These are phyloP conservation scores for Anastrepha ludens DNA, from an alignment of 1,140 invertebrate genomes.

Conservation along the genomic window DNA sequence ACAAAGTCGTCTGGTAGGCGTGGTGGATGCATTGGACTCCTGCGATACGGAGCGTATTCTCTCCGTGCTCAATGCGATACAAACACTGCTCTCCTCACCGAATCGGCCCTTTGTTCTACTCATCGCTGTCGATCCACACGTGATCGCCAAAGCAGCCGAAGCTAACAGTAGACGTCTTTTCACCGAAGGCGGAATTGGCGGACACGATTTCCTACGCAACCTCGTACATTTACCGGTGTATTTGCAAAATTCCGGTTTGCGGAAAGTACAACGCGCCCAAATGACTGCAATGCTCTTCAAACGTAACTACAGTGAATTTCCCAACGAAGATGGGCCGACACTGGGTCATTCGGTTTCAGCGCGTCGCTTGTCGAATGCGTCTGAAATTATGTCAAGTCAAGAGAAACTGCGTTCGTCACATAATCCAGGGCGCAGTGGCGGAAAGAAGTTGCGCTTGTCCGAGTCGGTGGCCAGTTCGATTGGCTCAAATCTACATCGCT, in stretches of 20 bases:
- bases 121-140: conserved; percentile 96
- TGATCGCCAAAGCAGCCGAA: conserved; percentile 97
- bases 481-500: conserved; percentile 88
- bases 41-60: conserved; percentile 98
- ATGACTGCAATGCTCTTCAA: conserved; percentile 80
- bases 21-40: conserved; percentile 97
- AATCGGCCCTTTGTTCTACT: conserved; percentile 95
- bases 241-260: conserved; percentile 95
- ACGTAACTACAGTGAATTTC: conserved; percentile 67
- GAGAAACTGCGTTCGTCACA: conserved; percentile 79
- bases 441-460: conserved; percentile 84
- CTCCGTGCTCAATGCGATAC: conserved; percentile 93
- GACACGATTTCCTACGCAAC: conserved; percentile 96
- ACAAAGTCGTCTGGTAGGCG: conserved; percentile 93
- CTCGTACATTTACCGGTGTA: conserved; percentile 98
- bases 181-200: conserved; percentile 91
- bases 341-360: conserved; percentile 80
- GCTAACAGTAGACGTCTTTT: conserved; percentile 90
- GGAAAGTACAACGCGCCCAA: conserved; percentile 90
- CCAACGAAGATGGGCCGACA: conserved; percentile 70
- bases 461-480: conserved; percentile 93
- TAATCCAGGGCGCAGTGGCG: conserved; percentile 73
- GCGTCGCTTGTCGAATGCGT: conserved; percentile 85
- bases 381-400: conserved; percentile 85
- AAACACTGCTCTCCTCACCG: conserved; percentile 93